These are phyloP conservation scores for Pararge aegeria DNA, from an alignment of 1,140 invertebrate genomes.

Conservation along the genomic window DNA sequence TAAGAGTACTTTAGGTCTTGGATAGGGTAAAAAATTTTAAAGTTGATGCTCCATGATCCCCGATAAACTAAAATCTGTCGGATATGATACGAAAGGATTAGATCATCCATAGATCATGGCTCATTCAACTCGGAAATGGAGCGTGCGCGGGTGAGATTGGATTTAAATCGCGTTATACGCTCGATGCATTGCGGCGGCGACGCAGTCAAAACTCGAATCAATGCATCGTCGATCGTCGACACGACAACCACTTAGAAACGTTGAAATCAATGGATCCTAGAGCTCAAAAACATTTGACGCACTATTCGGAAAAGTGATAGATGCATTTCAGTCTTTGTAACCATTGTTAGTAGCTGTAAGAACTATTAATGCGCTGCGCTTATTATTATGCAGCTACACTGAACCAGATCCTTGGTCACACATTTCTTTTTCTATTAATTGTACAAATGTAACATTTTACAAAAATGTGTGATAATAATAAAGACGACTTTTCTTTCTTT, in stretches of 20 bases:
- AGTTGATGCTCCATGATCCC: background rate
- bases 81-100: background rate
- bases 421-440: too few relatives aligned
- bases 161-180: slow-evolving; percentile 39
- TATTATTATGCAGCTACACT: too few relatives aligned
- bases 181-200: slow-evolving; percentile 19
- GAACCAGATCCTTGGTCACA: too few relatives aligned
- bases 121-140: slow-evolving; percentile 35
- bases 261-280: background rate
- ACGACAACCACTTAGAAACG: background rate
- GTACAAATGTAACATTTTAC: too few relatives aligned
- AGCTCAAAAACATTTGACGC: background rate
- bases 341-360: background rate
- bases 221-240: background rate
- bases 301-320: background rate
- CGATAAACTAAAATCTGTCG: background rate
- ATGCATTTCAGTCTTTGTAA: background rate
- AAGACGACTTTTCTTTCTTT: too few relatives aligned
- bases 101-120: slow-evolving; percentile 5
- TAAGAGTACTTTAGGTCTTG: background rate
- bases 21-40: background rate
- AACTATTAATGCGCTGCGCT: too few relatives aligned
- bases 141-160: slow-evolving; percentile 33
- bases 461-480: too few relatives aligned
- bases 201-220: slow-evolving; percentile 8